Conservation (phyloP, 2,797 vertebrate species). For the Phylloscopus collybita region DNA sequence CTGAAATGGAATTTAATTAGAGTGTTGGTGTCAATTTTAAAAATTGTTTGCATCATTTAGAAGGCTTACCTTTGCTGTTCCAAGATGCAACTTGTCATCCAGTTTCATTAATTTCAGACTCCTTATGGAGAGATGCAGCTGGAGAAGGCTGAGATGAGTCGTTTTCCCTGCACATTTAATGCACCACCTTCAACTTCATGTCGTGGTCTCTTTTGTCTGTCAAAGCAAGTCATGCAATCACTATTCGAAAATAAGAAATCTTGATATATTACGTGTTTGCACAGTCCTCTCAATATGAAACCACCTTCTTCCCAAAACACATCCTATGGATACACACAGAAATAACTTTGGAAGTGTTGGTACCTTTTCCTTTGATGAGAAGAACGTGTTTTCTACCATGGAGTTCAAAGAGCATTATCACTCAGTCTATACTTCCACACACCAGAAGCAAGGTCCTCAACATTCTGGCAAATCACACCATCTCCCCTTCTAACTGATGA, state of each 20-base stretch:
- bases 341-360: not conserved
- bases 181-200: not conserved
- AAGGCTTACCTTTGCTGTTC: not conserved
- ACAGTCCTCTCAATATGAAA: not conserved
- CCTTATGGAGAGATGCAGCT: not conserved
- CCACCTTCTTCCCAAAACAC: not conserved
- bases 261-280: not conserved
- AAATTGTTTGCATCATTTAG: not conserved
- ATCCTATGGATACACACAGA: not conserved
- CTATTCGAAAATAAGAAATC: not conserved
- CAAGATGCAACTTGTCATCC: not conserved
- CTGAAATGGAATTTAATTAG: not conserved
- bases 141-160: not conserved
- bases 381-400: not conserved
- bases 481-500: not conserved
- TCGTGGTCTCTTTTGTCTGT: not conserved
- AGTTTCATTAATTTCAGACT: not conserved
- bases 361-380: not conserved
- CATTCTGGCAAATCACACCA: not conserved
- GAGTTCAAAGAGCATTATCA: not conserved
- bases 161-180: not conserved
- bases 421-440: not conserved
- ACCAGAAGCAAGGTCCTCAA: not conserved
- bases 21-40: not conserved
- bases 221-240: not conserved